Evolutionary conservation across 2,797 vertebrate genomes (phyloP).

Genomic region (Propithecus perrieri): DNA sequence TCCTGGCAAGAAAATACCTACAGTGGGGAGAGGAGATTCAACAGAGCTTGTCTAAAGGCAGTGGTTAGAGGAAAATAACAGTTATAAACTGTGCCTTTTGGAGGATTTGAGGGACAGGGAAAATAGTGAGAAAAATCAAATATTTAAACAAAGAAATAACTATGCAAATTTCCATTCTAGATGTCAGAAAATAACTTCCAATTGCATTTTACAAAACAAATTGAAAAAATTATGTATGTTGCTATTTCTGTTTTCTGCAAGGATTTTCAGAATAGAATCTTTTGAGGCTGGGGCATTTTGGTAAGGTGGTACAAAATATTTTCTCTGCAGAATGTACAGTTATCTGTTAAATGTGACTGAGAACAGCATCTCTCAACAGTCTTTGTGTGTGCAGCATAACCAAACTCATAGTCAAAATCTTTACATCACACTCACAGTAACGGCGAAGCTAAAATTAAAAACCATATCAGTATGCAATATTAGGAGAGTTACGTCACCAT

Average conservation of each 20-base stretch:
- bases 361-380: neutral
- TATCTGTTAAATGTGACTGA: neutral
- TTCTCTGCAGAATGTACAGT: neutral
- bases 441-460: neutral
- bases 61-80: neutral
- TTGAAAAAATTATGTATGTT: neutral
- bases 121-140: neutral
- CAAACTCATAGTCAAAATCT: neutral
- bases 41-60: neutral
- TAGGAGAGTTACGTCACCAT: neutral
- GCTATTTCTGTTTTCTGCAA: neutral
- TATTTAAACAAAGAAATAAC: neutral
- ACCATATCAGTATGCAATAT: neutral
- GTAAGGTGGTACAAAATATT: neutral
- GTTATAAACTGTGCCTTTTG: neutral
- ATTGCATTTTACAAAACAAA: constrained; percentile 3
- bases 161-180: neutral
- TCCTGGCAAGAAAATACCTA: neutral
- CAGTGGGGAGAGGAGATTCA: neutral
- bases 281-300: neutral
- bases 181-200: neutral
- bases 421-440: neutral
- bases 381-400: neutral
- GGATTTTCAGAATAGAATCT: neutral
- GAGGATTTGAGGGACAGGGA: neutral